These are phyloP conservation scores for Brachymystax lenok DNA, from an alignment of 2,797 vertebrate genomes.

Conservation along the genomic window DNA sequence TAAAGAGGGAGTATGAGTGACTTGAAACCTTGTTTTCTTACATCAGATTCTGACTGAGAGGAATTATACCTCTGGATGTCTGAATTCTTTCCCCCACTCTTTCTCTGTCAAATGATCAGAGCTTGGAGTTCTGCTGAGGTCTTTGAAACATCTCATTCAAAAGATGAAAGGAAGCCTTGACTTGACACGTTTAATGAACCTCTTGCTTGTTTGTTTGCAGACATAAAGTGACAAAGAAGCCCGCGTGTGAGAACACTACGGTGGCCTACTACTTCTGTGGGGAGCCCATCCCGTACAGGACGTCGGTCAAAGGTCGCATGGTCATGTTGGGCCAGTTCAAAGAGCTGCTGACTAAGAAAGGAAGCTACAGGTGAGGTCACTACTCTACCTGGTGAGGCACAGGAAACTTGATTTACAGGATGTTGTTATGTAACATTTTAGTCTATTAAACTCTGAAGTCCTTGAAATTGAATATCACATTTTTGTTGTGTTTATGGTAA, in stretches of 20 bases:
- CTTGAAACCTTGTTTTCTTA: not conserved
- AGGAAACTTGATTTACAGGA: not conserved
- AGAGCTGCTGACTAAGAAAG: conserved; percentile 98
- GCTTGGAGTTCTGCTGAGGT: not conserved
- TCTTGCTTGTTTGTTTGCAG: conserved; percentile 62
- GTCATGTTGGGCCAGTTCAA: conserved; percentile 97
- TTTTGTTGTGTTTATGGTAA: not conserved
- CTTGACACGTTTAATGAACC: too few species aligned
- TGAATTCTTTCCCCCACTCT: not conserved
- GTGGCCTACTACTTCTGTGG: conserved; percentile 98
- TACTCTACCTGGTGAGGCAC: not conserved
- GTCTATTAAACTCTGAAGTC: too few species aligned
- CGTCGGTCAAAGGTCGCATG: conserved; percentile 88
- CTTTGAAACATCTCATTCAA: too few species aligned
- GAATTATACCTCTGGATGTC: not conserved
- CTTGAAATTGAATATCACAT: too few species aligned
- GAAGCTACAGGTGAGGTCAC: conserved; percentile 89
- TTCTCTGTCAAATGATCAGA: not conserved
- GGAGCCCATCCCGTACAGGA: conserved; percentile 96
- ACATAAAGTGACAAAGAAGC: conserved; percentile 84
- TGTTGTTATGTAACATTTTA: too few species aligned
- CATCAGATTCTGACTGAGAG: not conserved
- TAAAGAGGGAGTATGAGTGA: not conserved
- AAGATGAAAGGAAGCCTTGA: not conserved
- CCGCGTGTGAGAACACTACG: conserved; percentile 85